phyloP scores from a whole-genome alignment of 1,140 invertebrate genomes.

The Drosophila navojoa region DNA sequence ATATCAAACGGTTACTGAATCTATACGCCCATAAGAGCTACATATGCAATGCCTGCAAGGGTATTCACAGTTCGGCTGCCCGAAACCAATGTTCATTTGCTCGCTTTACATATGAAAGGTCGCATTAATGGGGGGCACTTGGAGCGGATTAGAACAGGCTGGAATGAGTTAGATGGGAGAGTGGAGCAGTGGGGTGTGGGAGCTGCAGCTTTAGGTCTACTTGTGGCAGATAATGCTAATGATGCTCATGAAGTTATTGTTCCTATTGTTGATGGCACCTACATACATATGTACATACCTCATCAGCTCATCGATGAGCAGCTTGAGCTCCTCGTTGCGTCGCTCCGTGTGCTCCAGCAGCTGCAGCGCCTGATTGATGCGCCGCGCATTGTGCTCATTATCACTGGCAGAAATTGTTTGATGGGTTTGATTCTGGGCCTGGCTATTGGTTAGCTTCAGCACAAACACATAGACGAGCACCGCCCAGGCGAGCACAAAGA shows the following conservation, averaged over 20 bases:
- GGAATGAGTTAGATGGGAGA: background rate
- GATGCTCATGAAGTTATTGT: background rate
- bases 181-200: background rate
- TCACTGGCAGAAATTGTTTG: constrained; percentile 31
- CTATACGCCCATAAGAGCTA: no score
- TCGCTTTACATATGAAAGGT: constrained; percentile 17
- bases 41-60: background rate
- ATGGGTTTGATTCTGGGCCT: background rate
- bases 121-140: constrained; percentile 7
- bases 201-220: constrained; percentile 4
- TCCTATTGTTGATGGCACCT: background rate
- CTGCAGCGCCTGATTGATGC: constrained; percentile 77
- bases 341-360: constrained; percentile 77
- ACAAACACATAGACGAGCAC: constrained; percentile 82
- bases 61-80: constrained; percentile 1
- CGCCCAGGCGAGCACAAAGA: constrained; percentile 80
- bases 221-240: constrained; percentile 9
- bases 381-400: constrained; percentile 60
- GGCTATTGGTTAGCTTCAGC: constrained; percentile 66
- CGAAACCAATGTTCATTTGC: background rate
- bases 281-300: constrained; percentile 49
- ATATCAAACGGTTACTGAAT: no score
- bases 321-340: constrained; percentile 77
- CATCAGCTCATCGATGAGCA: constrained; percentile 79
- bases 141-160: background rate